Evolutionary conservation across 2,113 vertebrate genomes (phyloP).

Genomic region (Lophotis ruficrista): DNA sequence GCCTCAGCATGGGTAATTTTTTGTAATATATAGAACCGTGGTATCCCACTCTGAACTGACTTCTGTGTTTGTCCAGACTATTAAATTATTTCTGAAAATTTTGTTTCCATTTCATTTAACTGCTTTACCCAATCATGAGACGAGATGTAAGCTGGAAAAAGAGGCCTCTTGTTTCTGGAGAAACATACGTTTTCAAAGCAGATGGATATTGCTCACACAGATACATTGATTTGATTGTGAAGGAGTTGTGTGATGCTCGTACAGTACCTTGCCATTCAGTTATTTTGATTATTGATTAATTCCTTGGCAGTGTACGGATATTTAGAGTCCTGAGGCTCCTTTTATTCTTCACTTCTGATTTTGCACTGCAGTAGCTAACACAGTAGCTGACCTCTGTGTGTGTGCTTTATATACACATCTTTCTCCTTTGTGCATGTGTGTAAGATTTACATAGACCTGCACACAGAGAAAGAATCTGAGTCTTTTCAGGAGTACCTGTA

Average conservation of each 20-base stretch:
- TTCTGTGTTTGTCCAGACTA: not conserved
- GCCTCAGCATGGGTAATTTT: not conserved
- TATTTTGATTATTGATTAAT: constrained; percentile 39
- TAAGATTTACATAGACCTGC: not conserved
- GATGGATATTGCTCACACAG: not conserved
- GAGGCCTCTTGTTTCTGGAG: constrained; percentile 17
- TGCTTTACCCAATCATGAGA: not conserved
- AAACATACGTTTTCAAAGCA: not conserved
- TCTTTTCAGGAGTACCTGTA: not conserved
- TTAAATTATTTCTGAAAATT: constrained; percentile 24
- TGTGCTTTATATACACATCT: not conserved
- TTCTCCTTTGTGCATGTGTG: not conserved
- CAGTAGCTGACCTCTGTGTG: not conserved
- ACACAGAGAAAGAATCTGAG: not conserved
- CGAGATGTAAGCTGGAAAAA: not conserved
- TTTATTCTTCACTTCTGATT: not conserved
- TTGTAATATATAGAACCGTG: not conserved
- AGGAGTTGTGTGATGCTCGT: not conserved
- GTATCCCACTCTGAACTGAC: not conserved
- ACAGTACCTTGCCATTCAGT: not conserved
- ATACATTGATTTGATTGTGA: not conserved
- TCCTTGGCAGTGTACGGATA: not conserved
- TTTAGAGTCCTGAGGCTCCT: not conserved
- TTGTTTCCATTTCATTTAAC: constrained; percentile 15
- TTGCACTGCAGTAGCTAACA: not conserved